These are phyloP conservation scores for Gnathonemus longibarbis DNA, from an alignment of 2,113 vertebrate species.

Conservation along the genomic window DNA sequence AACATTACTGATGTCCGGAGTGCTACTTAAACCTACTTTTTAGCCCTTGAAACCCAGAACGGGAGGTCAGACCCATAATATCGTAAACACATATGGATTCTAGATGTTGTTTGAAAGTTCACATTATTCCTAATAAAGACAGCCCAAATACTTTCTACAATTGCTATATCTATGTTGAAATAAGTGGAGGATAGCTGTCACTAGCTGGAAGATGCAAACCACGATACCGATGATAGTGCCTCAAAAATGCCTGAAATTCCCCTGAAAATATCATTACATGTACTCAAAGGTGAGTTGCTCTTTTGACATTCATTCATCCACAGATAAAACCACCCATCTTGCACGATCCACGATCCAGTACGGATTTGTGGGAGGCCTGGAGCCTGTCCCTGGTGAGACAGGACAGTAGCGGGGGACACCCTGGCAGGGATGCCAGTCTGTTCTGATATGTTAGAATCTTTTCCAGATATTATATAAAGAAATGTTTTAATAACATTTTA, in stretches of 20 bases:
- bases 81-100: too few species aligned
- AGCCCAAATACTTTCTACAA: too few species aligned
- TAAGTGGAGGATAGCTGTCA: too few species aligned
- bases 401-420: neutral
- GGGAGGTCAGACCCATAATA: too few species aligned
- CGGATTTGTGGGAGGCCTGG: neutral
- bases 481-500: neutral
- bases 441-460: neutral
- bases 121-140: too few species aligned
- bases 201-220: too few species aligned
- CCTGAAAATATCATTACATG: neutral
- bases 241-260: neutral
- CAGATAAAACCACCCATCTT: neutral
- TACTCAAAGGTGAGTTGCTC: neutral
- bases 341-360: neutral
- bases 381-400: neutral
- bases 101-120: too few species aligned
- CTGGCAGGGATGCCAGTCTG: neutral
- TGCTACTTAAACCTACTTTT: too few species aligned
- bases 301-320: neutral
- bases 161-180: too few species aligned
- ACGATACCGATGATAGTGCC: too few species aligned
- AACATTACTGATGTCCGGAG: too few species aligned
- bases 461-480: neutral
- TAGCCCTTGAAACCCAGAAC: too few species aligned